Percentiles rank a stretch among this genome's conserved stretches.
Evolutionary conservation across 1,140 invertebrate species (phyloP).

Genomic region (Ceratina australensis): DNA sequence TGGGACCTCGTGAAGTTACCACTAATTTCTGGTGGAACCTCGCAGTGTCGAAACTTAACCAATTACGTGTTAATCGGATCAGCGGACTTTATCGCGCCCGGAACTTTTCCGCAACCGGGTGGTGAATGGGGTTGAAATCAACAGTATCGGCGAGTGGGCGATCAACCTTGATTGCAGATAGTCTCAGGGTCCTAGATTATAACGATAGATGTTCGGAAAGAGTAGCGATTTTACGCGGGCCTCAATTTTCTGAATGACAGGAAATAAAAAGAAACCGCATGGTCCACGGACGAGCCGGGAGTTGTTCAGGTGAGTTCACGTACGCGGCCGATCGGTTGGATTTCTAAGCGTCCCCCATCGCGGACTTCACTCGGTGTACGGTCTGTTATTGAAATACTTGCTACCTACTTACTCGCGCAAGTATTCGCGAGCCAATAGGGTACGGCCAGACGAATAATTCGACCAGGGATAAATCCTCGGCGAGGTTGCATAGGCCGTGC

Average conservation of each 20-base stretch:
- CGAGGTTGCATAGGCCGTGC: background rate
- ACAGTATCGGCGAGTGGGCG: background rate
- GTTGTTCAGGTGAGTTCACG: background rate
- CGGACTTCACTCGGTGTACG: conserved; percentile 12
- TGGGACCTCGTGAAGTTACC: conserved; percentile 6
- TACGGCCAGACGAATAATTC: conserved; percentile 25
- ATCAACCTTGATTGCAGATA: background rate
- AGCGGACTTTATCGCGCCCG: conserved; percentile 35
- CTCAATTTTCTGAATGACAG: background rate
- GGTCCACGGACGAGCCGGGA: background rate
- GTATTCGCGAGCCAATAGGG: conserved; percentile 49
- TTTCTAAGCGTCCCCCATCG: conserved; percentile 26
- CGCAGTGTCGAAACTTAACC: conserved; percentile 44
- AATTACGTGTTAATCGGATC: conserved; percentile 49
- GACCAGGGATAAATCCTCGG: background rate
- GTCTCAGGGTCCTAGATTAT: background rate
- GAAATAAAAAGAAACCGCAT: background rate
- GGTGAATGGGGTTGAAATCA: conserved; percentile 13
- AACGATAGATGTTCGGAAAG: background rate
- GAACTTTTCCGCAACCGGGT: conserved; percentile 20
- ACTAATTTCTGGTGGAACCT: conserved; percentile 40
- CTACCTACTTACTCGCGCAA: conserved; percentile 55
- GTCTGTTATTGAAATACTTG: conserved; percentile 65
- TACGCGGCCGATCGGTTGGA: conserved; percentile 13
- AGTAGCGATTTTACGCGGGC: too few species aligned